Conservation (phyloP, 2,797 vertebrate species). For the Argyrosomus regius region DNA sequence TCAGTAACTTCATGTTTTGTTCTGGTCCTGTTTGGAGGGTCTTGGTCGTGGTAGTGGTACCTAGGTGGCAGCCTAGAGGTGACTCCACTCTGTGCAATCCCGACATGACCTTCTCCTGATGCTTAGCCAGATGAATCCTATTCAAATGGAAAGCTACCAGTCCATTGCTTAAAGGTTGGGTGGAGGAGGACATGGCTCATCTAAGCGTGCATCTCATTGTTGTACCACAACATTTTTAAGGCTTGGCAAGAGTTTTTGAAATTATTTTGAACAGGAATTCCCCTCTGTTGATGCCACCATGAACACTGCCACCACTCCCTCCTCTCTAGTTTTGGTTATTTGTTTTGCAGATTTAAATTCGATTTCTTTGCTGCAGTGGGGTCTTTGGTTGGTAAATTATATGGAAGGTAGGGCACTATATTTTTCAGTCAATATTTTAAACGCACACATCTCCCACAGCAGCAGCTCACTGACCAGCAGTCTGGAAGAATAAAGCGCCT, state of each 20-base stretch:
- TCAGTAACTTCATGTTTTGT: no score
- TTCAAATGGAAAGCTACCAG: conserved; percentile 25
- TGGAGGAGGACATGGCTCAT: conserved; percentile 32
- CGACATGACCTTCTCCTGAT: background rate
- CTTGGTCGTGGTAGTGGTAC: background rate
- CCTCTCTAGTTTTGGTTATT: conserved; percentile 2
- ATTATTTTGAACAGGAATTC: conserved; percentile 34
- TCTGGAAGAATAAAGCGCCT: conserved; percentile 18
- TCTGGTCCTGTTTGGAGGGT: background rate
- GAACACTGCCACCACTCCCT: background rate
- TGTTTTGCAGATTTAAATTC: background rate
- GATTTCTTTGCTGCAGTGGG: background rate
- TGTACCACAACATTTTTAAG: conserved; percentile 44
- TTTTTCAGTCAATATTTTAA: background rate
- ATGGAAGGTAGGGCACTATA: background rate
- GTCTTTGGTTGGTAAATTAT: background rate
- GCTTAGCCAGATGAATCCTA: background rate
- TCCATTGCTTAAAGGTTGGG: background rate
- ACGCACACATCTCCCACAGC: conserved; percentile 1
- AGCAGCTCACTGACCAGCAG: conserved; percentile 23
- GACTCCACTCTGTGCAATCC: background rate
- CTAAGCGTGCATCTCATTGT: conserved; percentile 19
- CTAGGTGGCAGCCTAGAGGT: background rate
- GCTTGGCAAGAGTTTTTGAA: conserved; percentile 23
- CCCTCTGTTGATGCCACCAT: conserved; percentile 18